phyloP scores from a whole-genome alignment of 2,113 vertebrate species.

The Australoheros scitulus region DNA sequence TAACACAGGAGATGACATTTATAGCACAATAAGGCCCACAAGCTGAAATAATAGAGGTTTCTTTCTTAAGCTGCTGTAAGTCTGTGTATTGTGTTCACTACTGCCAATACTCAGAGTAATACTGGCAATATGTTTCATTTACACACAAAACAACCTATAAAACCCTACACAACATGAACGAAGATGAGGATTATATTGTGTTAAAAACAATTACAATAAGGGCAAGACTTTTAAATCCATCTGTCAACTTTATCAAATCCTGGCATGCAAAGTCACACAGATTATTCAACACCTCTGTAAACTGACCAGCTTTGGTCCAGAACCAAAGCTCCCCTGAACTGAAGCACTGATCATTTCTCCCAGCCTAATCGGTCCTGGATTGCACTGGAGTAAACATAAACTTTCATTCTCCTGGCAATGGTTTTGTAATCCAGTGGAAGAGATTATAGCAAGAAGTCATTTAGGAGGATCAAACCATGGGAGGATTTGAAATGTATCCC shows the following conservation, averaged over 20 bases:
- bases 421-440: conserved; percentile 37
- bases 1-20: no score
- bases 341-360: conserved; percentile 27
- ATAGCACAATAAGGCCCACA: no score
- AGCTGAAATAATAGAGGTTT: neutral
- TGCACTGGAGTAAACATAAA: conserved; percentile 41
- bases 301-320: neutral
- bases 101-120: no score
- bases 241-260: neutral
- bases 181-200: no score
- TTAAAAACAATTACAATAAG: neutral
- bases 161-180: no score
- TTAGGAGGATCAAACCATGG: conserved; percentile 31
- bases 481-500: conserved; percentile 65
- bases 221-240: neutral
- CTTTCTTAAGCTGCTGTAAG: no score
- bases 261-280: neutral
- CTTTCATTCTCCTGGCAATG: conserved; percentile 41
- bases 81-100: no score
- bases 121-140: no score
- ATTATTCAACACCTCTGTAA: conserved; percentile 8
- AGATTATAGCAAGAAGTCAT: conserved; percentile 50
- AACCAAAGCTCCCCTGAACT: neutral
- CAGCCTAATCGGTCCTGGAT: neutral
- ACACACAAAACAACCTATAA: no score